A percentile compares a stretch with the other conserved stretches of the same genome.
Conservation (phyloP, 2,888 invertebrate genomes). For the Cheilosia pagana region DNA sequence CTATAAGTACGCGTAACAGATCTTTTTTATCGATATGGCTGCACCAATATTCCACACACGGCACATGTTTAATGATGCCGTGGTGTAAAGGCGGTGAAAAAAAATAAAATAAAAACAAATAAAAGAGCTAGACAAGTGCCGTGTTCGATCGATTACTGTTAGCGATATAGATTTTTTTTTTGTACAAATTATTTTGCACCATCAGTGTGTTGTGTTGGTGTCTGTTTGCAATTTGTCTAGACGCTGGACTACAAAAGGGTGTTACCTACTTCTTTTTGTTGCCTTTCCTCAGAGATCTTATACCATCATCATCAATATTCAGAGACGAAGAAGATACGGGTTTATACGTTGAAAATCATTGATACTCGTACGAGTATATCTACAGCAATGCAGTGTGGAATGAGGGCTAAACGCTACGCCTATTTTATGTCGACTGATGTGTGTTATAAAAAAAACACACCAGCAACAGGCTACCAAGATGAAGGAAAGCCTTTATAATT, state of each 20-base stretch:
- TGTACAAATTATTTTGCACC: conserved; percentile 57
- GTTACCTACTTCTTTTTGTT: conserved; percentile 47
- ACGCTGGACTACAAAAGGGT: conserved; percentile 73
- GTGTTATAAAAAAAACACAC: conserved; percentile 26
- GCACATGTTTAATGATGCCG: conserved; percentile 22
- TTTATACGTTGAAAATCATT: conserved; percentile 59
- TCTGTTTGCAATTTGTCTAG: conserved; percentile 75
- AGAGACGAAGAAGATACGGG: conserved; percentile 40
- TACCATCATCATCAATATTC: conserved; percentile 51
- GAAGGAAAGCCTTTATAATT: conserved; percentile 65
- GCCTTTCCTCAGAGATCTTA: conserved; percentile 14
- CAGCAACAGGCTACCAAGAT: conserved; percentile 2
- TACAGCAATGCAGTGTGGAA: conserved; percentile 40
- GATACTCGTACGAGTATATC: conserved; percentile 6
- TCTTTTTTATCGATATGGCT: conserved; percentile 57
- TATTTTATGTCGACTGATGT: conserved; percentile 55
- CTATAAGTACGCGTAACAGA: conserved; percentile 50
- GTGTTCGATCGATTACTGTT: conserved; percentile 70
- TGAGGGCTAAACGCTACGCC: conserved; percentile 65
- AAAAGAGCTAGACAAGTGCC: conserved; percentile 26
- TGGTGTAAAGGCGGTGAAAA: neutral
- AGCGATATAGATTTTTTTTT: conserved; percentile 60
- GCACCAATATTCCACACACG: conserved; percentile 31
- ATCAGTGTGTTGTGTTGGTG: conserved; percentile 44
- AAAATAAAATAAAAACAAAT: neutral